Evolutionary conservation across 2,888 invertebrate genomes (phyloP).

Genomic region (Polylopha cassiicola): DNA sequence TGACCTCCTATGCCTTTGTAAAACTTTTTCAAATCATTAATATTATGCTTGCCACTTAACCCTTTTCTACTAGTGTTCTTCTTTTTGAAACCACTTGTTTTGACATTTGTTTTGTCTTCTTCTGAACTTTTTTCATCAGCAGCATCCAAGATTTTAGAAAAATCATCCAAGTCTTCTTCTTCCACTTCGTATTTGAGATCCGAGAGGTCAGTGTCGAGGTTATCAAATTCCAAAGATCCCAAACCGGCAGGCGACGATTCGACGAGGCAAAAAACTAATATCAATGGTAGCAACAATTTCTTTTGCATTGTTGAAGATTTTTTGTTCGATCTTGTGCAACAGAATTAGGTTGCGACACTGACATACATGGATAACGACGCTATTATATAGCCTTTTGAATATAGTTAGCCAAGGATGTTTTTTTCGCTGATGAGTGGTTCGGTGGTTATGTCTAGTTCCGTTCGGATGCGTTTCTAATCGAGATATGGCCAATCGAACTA

Average conservation of each 20-base stretch:
- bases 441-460: constrained; percentile 42
- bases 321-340: constrained; percentile 56
- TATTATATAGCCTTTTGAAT: constrained; percentile 63
- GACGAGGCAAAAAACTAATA: constrained; percentile 41
- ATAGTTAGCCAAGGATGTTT: constrained; percentile 56
- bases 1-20: constrained; percentile 45
- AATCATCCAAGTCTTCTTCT: constrained; percentile 53
- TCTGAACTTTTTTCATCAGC: constrained; percentile 28
- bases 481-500: constrained; percentile 28
- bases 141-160: constrained; percentile 43
- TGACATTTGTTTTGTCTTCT: constrained; percentile 33
- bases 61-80: constrained; percentile 46
- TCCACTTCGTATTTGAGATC: constrained; percentile 53
- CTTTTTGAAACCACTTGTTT: constrained; percentile 47
- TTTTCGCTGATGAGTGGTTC: constrained; percentile 46
- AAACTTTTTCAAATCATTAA: constrained; percentile 51
- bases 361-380: constrained; percentile 61
- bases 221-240: constrained; percentile 48
- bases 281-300: constrained; percentile 49
- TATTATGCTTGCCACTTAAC: constrained; percentile 42
- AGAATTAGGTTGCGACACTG: constrained; percentile 73
- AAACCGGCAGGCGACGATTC: constrained; percentile 48
- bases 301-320: constrained; percentile 45
- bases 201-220: constrained; percentile 49
- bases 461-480: constrained; percentile 44